These are phyloP conservation scores for Agrypnus murinus DNA, from an alignment of 2,888 invertebrate species.

Conservation along the genomic window DNA sequence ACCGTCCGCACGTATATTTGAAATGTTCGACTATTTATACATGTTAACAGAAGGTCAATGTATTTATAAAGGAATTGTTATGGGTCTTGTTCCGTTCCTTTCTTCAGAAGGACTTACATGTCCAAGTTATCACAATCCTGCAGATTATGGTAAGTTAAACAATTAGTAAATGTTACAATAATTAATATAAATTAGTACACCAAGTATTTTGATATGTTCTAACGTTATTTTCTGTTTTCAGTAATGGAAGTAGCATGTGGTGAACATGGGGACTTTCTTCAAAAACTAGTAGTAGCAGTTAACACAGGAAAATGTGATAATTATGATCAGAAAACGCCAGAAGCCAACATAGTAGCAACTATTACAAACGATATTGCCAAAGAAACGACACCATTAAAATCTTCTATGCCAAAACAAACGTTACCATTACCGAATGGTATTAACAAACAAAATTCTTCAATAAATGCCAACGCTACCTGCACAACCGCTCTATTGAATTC, in stretches of 20 bases:
- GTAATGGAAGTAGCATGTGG: slow-evolving; percentile 97
- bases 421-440: slow-evolving; percentile 65
- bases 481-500: slow-evolving; percentile 72
- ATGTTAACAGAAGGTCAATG: slow-evolving; percentile 94
- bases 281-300: slow-evolving; percentile 88
- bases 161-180: background rate
- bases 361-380: slow-evolving; percentile 76
- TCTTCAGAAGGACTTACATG: slow-evolving; percentile 90
- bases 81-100: slow-evolving; percentile 90
- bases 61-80: slow-evolving; percentile 91
- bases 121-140: slow-evolving; percentile 97
- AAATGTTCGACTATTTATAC: slow-evolving; percentile 96
- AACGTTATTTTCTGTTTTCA: slow-evolving; percentile 68
- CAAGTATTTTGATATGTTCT: background rate
- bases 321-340: slow-evolving; percentile 62
- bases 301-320: slow-evolving; percentile 85
- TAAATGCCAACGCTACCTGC: slow-evolving; percentile 71
- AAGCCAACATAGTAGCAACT: slow-evolving; percentile 38
- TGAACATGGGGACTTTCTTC: slow-evolving; percentile 93
- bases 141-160: slow-evolving; percentile 88
- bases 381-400: slow-evolving; percentile 65
- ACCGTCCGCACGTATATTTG: slow-evolving; percentile 95
- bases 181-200: background rate
- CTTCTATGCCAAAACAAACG: slow-evolving; percentile 62
- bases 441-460: slow-evolving; percentile 62